A percentile compares a stretch with the other conserved stretches of the same genome.
These are phyloP conservation scores for Apeira syringaria DNA, from an alignment of 2,888 invertebrate species.

Conservation along the genomic window DNA sequence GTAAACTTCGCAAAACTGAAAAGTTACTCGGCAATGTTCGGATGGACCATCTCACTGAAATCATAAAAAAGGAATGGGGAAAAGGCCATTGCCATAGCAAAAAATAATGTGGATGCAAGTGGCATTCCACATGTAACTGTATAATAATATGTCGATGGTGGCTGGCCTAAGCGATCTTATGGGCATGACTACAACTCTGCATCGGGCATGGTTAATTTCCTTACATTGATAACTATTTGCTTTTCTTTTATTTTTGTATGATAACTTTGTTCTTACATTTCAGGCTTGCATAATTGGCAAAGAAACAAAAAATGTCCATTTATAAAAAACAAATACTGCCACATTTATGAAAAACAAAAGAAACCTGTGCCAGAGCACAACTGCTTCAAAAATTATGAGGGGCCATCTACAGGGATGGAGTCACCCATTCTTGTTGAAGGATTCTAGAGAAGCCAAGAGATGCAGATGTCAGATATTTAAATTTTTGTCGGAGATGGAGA, in stretches of 20 bases:
- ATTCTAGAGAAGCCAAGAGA: not conserved
- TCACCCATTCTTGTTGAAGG: not conserved
- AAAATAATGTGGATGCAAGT: not conserved
- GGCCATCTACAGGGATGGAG: not conserved
- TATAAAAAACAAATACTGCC: not conserved
- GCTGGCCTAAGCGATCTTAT: not conserved
- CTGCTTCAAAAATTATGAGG: not conserved
- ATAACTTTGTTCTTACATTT: not conserved
- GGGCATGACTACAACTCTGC: not conserved
- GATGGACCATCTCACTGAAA: not conserved
- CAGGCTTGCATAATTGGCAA: not conserved
- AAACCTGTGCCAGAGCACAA: not conserved
- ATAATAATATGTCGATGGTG: not conserved
- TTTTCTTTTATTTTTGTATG: no score
- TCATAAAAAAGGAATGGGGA: not conserved
- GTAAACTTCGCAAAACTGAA: not conserved
- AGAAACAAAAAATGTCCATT: not conserved
- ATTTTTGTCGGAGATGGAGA: conserved; percentile 6
- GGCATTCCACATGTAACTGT: not conserved
- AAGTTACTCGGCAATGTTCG: not conserved
- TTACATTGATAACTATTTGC: no score
- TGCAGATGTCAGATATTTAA: not conserved
- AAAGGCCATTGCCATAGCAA: not conserved
- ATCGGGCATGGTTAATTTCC: not conserved
- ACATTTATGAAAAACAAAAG: not conserved